Percentiles rank a stretch among this genome's conserved stretches.
Evolutionary conservation across 2,888 invertebrate genomes (phyloP).

Genomic region (Agrochola circellaris): DNA sequence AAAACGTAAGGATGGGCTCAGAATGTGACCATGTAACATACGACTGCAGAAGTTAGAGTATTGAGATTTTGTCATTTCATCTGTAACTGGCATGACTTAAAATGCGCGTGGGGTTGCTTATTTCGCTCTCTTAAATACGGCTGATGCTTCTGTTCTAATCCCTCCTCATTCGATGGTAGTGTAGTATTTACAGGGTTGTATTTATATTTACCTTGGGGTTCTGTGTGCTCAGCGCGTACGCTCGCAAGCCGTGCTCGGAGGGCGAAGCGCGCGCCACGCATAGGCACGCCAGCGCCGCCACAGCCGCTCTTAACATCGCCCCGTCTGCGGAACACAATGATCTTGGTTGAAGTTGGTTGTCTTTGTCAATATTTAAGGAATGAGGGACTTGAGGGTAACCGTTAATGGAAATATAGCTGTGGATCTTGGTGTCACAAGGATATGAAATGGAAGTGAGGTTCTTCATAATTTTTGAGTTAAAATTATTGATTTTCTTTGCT

Average conservation of each 20-base stretch:
- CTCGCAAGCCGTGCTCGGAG: slow-evolving; percentile 80
- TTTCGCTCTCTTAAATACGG: not conserved
- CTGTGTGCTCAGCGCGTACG: slow-evolving; percentile 78
- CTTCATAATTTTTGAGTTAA: not conserved
- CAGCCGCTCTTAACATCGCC: slow-evolving; percentile 88
- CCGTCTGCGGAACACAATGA: slow-evolving; percentile 76
- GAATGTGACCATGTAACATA: not conserved
- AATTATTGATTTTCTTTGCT: not conserved
- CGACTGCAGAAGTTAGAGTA: not conserved
- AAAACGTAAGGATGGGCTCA: slow-evolving; percentile 2
- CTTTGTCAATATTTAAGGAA: slow-evolving; percentile 52
- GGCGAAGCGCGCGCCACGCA: slow-evolving; percentile 88
- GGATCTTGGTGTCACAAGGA: not conserved
- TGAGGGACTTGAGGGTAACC: slow-evolving; percentile 22
- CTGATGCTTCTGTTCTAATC: slow-evolving; percentile 24
- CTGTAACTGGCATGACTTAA: not conserved
- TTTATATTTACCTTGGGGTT: slow-evolving; percentile 81
- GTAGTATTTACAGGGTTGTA: slow-evolving; percentile 60
- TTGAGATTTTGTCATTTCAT: not conserved
- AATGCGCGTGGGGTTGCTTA: slow-evolving; percentile 17
- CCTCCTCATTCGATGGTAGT: slow-evolving; percentile 7
- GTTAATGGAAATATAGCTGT: slow-evolving; percentile 29
- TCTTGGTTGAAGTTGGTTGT: slow-evolving; percentile 39
- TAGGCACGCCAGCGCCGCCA: slow-evolving; percentile 88
- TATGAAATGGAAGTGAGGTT: not conserved